phyloP scores from a whole-genome alignment of 2,113 vertebrate genomes.

The Dicaeum eximium region DNA sequence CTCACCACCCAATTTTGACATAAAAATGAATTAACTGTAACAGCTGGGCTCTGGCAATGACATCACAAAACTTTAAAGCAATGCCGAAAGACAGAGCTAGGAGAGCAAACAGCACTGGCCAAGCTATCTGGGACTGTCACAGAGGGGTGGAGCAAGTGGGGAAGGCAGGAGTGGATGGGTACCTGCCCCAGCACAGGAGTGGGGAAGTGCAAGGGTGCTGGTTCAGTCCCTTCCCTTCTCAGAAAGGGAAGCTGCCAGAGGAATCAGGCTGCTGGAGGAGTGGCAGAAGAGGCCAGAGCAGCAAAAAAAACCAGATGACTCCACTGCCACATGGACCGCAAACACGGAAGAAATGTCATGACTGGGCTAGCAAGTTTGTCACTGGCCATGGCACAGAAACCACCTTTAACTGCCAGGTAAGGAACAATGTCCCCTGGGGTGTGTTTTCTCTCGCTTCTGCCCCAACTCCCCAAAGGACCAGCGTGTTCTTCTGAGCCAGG shows the following conservation, averaged over 20 bases:
- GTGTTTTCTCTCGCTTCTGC: background rate
- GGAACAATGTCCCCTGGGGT: background rate
- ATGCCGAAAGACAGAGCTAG: background rate
- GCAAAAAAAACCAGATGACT: background rate
- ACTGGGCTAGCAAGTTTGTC: background rate
- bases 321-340: background rate
- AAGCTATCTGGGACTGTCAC: background rate
- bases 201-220: background rate
- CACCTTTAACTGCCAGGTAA: background rate
- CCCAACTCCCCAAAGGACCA: background rate
- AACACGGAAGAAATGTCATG: background rate
- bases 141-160: background rate
- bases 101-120: background rate
- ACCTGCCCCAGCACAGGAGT: background rate
- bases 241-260: background rate
- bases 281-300: background rate
- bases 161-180: background rate
- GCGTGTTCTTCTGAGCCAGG: accelerated
- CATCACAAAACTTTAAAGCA: background rate
- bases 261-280: background rate
- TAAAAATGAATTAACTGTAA: background rate
- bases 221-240: background rate
- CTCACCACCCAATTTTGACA: background rate
- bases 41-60: background rate
- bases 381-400: background rate